Conservation (phyloP, 2,113 vertebrate species). For the Typhlomys cinereus region DNA sequence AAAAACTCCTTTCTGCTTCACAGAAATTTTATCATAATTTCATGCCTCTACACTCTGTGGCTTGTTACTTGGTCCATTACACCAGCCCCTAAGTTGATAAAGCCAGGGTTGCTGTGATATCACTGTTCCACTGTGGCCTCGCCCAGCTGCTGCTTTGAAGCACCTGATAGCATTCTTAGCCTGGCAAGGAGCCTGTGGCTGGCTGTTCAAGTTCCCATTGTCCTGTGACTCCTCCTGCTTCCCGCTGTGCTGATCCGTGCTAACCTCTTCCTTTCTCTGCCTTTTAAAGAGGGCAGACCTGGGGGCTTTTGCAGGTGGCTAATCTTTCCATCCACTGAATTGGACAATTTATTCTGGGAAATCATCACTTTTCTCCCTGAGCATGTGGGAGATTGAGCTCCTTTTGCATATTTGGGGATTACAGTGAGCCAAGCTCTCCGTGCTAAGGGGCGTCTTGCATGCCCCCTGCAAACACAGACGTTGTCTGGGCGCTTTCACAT, state of each 20-base stretch:
- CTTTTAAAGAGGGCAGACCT: slow-evolving; percentile 73
- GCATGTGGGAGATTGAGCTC: background rate
- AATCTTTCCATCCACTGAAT: slow-evolving; percentile 8
- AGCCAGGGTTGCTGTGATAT: slow-evolving; percentile 77
- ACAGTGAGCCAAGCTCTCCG: background rate
- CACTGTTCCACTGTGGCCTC: slow-evolving; percentile 75
- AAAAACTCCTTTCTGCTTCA: slow-evolving; percentile 72
- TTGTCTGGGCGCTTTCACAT: background rate
- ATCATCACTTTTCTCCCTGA: slow-evolving; percentile 45
- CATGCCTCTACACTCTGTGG: slow-evolving; percentile 75
- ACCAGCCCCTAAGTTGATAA: slow-evolving; percentile 79
- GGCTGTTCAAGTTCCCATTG: slow-evolving; percentile 73
- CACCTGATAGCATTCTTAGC: slow-evolving; percentile 76
- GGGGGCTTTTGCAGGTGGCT: slow-evolving; percentile 50
- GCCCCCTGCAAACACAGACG: background rate
- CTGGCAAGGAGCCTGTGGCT: slow-evolving; percentile 59
- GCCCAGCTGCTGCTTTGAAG: slow-evolving; percentile 83
- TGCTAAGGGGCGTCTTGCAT: background rate
- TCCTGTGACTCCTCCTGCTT: slow-evolving; percentile 33
- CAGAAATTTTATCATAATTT: slow-evolving; percentile 82
- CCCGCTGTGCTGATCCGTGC: slow-evolving; percentile 33
- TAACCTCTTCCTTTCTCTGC: slow-evolving; percentile 58
- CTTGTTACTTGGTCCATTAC: slow-evolving; percentile 81
- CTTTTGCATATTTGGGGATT: background rate
- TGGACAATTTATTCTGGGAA: slow-evolving; percentile 61